Evolutionary conservation across 2,888 invertebrate species (phyloP).

Genomic region (Autographa gamma): DNA sequence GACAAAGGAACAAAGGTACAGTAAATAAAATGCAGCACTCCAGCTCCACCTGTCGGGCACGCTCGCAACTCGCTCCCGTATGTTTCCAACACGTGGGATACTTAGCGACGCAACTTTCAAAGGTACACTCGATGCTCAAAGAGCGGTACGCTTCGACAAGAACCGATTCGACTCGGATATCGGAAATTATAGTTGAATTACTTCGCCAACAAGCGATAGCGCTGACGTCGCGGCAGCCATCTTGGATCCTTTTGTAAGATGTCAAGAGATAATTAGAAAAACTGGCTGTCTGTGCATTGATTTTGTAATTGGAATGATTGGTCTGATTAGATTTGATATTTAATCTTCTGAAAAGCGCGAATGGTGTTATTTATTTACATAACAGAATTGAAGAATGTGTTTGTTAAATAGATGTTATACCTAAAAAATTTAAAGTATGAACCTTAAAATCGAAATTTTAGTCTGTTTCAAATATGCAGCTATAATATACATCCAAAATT

Average conservation of each 20-base stretch:
- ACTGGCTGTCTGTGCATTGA: constrained; percentile 36
- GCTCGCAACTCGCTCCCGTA: constrained; percentile 26
- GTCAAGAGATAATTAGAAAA: constrained; percentile 54
- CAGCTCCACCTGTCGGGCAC: constrained; percentile 26
- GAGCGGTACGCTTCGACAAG: constrained; percentile 55
- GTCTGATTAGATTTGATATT: constrained; percentile 15
- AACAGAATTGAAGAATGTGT: no score
- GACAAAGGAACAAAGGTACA: constrained; percentile 6
- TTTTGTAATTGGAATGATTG: constrained; percentile 44
- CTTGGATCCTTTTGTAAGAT: constrained; percentile 58
- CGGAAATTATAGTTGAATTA: constrained; percentile 66
- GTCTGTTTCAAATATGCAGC: no score
- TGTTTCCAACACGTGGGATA: constrained; percentile 48
- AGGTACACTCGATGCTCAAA: constrained; percentile 61
- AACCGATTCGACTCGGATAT: constrained; percentile 63
- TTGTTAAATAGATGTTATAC: no score
- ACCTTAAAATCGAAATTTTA: no score
- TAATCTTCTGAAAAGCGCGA: not conserved
- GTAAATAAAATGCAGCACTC: constrained; percentile 31
- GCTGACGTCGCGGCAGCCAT: constrained; percentile 58
- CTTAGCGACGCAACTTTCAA: constrained; percentile 57
- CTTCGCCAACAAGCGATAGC: constrained; percentile 62
- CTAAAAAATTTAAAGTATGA: no score
- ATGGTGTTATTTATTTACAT: not conserved
- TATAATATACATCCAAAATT: not conserved